Evolutionary conservation across 2,113 vertebrate genomes (phyloP), one percentile per base, ranked within the genome.

Genomic region (Sula dactylatra): DNA sequence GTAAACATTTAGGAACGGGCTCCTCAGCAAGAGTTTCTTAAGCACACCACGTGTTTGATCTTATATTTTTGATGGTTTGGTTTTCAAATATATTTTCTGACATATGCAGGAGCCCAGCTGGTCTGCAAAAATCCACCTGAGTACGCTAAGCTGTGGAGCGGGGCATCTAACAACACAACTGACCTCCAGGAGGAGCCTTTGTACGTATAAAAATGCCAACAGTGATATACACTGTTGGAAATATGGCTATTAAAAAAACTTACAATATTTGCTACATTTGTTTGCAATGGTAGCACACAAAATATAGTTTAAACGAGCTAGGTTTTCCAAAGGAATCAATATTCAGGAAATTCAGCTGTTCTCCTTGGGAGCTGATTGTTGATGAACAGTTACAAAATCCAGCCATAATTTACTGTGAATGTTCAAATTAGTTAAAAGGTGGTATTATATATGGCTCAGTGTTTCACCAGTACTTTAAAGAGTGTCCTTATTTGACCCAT

Each of bases 131-230:
- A 19, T 71, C 36, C 62, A 62, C 73, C 73, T 9, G 64, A 44
- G 69, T 5, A 15, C 19, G 31, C 74, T 64, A 38, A 77, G 27
- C 49, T 22, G 21, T 36, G 59, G 74, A 87, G 58, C 45, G 1
- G 56, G 25, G 7, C 92, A 95, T 90, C 85, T 88, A 72, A 94
- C 87, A 93, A 34, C 82, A 70, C 44, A 77, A 86, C 40, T 94
- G 96, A 96, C 96, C 96, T 97, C 94, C 94, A 97, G 96, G 96
- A 97, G 95, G 96, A 97, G 96, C 95, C 90, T 96, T 94, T 95
- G 96, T 45, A 88, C 89, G 40, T 88, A 65, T 74, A 82, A 96
- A 96, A 90, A 67, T 88, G 82, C 62, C 93, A 86, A 16, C 25
- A 47, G 58, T 49, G 58, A 80, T 77, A 22, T 32, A 73, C 1